phyloP scores from a whole-genome alignment of 2,888 invertebrate species.

The Stenichneumon culpator region DNA sequence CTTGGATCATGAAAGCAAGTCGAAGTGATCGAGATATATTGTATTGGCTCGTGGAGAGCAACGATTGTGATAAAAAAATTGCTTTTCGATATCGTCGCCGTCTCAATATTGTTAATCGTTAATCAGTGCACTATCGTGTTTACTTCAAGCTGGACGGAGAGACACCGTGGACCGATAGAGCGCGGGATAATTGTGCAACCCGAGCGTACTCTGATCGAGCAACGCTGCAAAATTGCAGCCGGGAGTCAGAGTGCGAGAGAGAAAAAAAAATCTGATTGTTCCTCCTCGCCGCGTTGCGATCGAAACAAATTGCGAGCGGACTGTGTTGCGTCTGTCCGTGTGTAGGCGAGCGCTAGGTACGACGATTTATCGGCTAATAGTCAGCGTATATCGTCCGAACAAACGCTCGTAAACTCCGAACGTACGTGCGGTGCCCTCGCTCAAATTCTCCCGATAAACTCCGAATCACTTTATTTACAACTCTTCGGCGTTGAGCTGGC shows the following conservation, averaged over 20 bases:
- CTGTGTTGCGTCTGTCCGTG: constrained; percentile 8
- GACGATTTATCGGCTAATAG: constrained; percentile 55
- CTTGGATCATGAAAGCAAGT: not conserved
- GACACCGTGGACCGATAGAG: constrained; percentile 2
- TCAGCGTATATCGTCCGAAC: constrained; percentile 46
- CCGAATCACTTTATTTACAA: not conserved
- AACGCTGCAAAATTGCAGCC: constrained; percentile 49
- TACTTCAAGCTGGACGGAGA: constrained; percentile 34
- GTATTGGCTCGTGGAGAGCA: no score
- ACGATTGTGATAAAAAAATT: not conserved
- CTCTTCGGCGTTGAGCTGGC: not conserved
- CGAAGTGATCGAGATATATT: not conserved
- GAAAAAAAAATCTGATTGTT: constrained; percentile 23
- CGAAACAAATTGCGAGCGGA: constrained; percentile 38
- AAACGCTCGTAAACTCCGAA: constrained; percentile 49
- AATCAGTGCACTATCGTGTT: constrained; percentile 26
- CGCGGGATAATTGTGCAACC: constrained; percentile 22
- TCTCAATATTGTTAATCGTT: constrained; percentile 17
- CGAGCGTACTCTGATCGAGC: constrained; percentile 37
- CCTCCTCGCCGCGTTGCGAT: constrained; percentile 13
- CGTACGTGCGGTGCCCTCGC: constrained; percentile 9
- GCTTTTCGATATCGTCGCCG: constrained; percentile 13
- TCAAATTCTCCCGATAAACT: constrained; percentile 31
- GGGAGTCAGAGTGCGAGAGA: constrained; percentile 29
- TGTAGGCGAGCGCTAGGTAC: constrained; percentile 27